These are phyloP conservation scores for Pantherophis alleghaniensis DNA, from an alignment of 2,797 vertebrate species.

Conservation along the genomic window DNA sequence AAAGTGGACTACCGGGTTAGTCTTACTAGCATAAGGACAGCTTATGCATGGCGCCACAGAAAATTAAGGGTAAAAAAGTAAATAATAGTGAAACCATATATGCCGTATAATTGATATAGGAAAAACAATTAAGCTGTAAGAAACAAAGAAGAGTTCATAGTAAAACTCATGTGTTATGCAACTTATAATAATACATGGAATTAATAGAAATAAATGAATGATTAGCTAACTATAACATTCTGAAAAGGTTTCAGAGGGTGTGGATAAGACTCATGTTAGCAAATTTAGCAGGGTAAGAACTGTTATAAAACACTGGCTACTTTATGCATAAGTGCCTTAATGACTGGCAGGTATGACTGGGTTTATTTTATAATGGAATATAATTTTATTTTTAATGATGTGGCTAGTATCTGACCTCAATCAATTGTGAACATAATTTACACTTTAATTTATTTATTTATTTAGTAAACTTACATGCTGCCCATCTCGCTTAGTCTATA, in stretches of 20 bases:
- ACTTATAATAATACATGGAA: slow-evolving; percentile 33
- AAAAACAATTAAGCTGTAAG: slow-evolving; percentile 16
- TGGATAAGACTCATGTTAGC: slow-evolving; percentile 42
- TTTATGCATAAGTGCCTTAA: neutral
- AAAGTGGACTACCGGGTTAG: slow-evolving; percentile 44
- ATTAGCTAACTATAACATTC: slow-evolving; percentile 39
- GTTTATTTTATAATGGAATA: neutral
- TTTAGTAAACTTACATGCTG: neutral
- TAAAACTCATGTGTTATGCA: slow-evolving; percentile 9
- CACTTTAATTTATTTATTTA: neutral
- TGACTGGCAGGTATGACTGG: neutral
- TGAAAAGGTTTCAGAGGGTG: slow-evolving; percentile 8
- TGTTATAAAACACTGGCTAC: slow-evolving; percentile 1
- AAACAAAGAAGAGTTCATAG: neutral
- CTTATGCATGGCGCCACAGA: neutral
- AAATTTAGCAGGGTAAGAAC: slow-evolving; percentile 40
- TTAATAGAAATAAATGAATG: slow-evolving; percentile 45
- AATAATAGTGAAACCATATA: neutral
- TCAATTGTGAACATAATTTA: neutral
- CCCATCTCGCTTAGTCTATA: neutral
- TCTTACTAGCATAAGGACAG: neutral
- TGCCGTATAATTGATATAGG: neutral
- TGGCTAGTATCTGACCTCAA: neutral
- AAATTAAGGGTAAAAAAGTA: slow-evolving; percentile 26
- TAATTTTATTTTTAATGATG: slow-evolving; percentile 3